A percentile compares a stretch with the other conserved stretches of the same genome.
phyloP scores from a whole-genome alignment of 2,113 vertebrate species.

The Leucosticte australis region DNA sequence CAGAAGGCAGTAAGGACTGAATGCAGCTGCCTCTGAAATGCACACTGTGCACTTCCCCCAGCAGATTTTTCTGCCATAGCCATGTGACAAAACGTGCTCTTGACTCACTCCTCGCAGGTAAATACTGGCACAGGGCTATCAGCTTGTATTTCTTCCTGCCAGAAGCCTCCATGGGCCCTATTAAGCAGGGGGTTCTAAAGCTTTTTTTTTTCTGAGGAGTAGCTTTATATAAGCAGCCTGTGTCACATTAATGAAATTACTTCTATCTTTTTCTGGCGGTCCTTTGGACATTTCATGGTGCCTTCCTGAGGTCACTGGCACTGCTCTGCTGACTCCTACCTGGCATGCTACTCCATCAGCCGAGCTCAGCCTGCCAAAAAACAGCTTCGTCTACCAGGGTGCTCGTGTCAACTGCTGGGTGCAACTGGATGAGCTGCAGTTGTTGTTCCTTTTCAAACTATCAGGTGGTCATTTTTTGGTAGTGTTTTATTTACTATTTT shows the following conservation, averaged over 20 bases:
- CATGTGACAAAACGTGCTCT: background rate
- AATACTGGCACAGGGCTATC: background rate
- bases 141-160: background rate
- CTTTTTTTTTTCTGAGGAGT: background rate
- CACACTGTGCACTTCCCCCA: background rate
- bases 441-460: background rate
- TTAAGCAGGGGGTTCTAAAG: background rate
- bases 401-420: background rate
- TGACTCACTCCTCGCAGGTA: background rate
- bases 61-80: background rate
- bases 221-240: background rate
- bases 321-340: background rate
- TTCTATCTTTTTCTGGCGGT: background rate
- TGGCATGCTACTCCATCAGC: fast-evolving
- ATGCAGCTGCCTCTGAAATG: background rate
- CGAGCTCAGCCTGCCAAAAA: background rate
- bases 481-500: background rate
- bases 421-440: background rate
- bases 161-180: background rate
- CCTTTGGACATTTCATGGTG: background rate
- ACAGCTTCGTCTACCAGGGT: background rate
- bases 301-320: background rate
- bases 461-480: fast-evolving
- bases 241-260: background rate
- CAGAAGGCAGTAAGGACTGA: background rate